Conservation (phyloP, 1,140 invertebrate species). For the Linepithema humile region DNA sequence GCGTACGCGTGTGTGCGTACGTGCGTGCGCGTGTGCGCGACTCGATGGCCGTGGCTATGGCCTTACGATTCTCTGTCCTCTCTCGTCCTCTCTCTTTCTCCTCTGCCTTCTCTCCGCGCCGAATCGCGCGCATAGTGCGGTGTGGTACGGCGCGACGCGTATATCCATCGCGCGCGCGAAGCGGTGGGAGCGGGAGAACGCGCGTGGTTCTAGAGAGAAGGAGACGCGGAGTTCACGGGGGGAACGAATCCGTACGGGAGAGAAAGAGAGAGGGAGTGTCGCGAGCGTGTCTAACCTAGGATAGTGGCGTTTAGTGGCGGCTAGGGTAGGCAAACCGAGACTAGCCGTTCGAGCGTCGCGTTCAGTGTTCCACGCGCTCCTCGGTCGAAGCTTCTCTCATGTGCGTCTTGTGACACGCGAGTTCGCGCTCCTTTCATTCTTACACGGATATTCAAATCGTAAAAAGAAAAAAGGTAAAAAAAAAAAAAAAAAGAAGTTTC, state of each 20-base stretch:
- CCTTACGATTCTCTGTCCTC: slow-evolving; percentile 77
- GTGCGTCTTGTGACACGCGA: slow-evolving; percentile 21
- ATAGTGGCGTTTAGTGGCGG: slow-evolving; percentile 80
- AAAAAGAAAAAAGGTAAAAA: neutral
- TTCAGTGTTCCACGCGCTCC: slow-evolving; percentile 78
- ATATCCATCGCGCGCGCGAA: slow-evolving; percentile 27
- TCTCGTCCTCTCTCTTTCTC: slow-evolving; percentile 19
- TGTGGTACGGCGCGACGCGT: slow-evolving; percentile 26
- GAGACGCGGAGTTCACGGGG: neutral
- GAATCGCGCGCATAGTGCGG: slow-evolving; percentile 68
- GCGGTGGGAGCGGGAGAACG: slow-evolving; percentile 36
- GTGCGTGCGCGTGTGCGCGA: slow-evolving; percentile 65
- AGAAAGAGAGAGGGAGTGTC: slow-evolving; percentile 73
- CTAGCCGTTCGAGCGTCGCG: slow-evolving; percentile 74
- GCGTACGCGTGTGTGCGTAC: slow-evolving; percentile 35
- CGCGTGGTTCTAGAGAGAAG: slow-evolving; percentile 1
- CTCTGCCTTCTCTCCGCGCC: slow-evolving; percentile 37
- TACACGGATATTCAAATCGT: neutral
- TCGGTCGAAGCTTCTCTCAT: slow-evolving; percentile 56
- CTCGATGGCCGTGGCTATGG: slow-evolving; percentile 84
- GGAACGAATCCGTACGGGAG: neutral
- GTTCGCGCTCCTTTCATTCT: neutral
- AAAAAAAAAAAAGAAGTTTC: neutral
- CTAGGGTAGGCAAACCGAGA: slow-evolving; percentile 81
- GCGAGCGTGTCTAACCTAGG: slow-evolving; percentile 81